These are phyloP conservation scores for Prunella himalayana DNA, from an alignment of 2,113 vertebrate species.

Conservation along the genomic window DNA sequence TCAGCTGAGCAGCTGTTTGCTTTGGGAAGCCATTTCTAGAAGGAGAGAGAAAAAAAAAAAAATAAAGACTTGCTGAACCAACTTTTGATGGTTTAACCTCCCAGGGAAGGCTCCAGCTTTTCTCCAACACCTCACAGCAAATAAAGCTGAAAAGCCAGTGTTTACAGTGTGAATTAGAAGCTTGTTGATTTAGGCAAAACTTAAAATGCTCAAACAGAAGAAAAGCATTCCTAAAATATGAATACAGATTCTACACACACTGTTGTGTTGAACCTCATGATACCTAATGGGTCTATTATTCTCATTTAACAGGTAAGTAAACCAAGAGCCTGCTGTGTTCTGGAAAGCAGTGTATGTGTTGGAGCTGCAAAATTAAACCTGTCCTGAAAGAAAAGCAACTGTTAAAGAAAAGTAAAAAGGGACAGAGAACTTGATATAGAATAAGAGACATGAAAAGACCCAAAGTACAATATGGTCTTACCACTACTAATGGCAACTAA, in stretches of 20 bases:
- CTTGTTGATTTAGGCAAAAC: neutral
- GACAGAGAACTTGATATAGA: neutral
- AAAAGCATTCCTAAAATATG: neutral
- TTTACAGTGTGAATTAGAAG: neutral
- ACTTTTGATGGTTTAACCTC: neutral
- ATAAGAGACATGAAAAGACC: neutral
- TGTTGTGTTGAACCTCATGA: neutral
- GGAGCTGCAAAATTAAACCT: neutral
- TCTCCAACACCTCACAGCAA: rapidly evolving
- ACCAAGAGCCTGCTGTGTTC: neutral
- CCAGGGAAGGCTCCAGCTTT: rapidly evolving
- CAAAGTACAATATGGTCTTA: neutral
- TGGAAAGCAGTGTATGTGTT: rapidly evolving
- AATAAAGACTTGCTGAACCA: neutral
- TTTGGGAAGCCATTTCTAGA: slow-evolving; percentile 95
- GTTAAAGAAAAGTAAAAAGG: neutral
- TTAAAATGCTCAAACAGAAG: neutral
- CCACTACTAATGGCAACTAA: neutral
- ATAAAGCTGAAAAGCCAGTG: neutral
- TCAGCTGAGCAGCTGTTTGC: slow-evolving; percentile 96
- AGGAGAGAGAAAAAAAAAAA: neutral
- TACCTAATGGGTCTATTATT: neutral
- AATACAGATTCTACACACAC: neutral
- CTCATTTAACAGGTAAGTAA: neutral
- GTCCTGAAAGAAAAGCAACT: neutral